A percentile compares a stretch with the other conserved stretches of the same genome.
Evolutionary conservation across 2,113 vertebrate species (phyloP).

Genomic region (Clarias macrocephalus): DNA sequence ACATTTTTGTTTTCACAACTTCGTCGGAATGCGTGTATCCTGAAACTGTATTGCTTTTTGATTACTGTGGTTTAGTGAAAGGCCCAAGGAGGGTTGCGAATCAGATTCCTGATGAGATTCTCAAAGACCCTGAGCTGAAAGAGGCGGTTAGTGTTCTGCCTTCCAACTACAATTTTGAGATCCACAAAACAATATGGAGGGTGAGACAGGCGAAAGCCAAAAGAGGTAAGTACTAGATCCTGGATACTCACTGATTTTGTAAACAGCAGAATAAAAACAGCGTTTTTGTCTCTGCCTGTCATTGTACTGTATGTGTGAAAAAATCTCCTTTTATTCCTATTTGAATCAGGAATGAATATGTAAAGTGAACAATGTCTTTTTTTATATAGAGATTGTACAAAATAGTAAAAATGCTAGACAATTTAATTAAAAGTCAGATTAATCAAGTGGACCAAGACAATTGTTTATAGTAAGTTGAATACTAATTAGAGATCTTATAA

Average conservation of each 20-base stretch:
- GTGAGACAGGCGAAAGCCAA: constrained; percentile 85
- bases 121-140: constrained; percentile 77
- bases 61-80: constrained; percentile 58
- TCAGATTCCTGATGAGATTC: constrained; percentile 91
- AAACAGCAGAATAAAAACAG: not conserved
- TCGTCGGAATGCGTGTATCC: not conserved
- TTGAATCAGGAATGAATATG: not conserved
- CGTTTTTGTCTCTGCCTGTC: not conserved
- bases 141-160: constrained; percentile 79
- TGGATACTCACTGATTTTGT: not conserved
- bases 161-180: constrained; percentile 97
- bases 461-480: not conserved
- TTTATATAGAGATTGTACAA: not conserved
- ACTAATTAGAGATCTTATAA: not conserved
- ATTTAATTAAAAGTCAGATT: not conserved
- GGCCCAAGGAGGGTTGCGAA: constrained; percentile 75
- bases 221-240: constrained; percentile 73
- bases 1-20: constrained; percentile 3
- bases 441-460: not conserved
- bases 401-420: not conserved
- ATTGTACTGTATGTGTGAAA: not conserved
- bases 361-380: not conserved
- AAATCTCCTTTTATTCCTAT: not conserved
- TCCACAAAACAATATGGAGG: constrained; percentile 94
- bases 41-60: constrained; percentile 29